phyloP scores from a whole-genome alignment of 2,113 vertebrate species.

The Tauraco erythrolophus region DNA sequence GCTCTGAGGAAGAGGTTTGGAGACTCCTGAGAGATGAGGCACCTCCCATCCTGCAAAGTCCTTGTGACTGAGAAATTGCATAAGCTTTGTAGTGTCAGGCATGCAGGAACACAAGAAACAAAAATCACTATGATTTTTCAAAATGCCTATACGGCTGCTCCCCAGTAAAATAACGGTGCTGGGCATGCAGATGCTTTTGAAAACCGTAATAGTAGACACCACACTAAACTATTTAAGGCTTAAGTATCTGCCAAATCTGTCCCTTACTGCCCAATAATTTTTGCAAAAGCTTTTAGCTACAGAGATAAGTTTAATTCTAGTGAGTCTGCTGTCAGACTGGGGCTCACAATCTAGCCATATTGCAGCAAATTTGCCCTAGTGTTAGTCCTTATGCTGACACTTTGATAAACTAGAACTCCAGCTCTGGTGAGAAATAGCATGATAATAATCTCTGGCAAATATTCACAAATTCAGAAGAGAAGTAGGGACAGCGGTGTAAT shows the following conservation, averaged over 20 bases:
- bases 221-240: neutral
- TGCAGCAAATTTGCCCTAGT: slow-evolving; percentile 54
- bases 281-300: slow-evolving; percentile 37
- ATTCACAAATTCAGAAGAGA: neutral
- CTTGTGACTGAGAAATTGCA: neutral
- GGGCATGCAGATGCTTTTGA: neutral
- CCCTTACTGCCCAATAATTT: slow-evolving; percentile 11
- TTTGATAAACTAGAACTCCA: slow-evolving; percentile 67
- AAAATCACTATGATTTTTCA: neutral
- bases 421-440: slow-evolving; percentile 43
- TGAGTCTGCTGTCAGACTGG: slow-evolving; percentile 30
- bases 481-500: neutral
- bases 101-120: neutral
- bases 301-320: neutral
- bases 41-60: neutral
- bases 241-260: neutral
- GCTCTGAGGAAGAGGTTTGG: neutral
- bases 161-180: neutral
- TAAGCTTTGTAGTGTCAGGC: neutral
- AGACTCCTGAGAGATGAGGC: neutral
- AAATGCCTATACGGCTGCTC: neutral
- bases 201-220: neutral
- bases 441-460: slow-evolving; percentile 69
- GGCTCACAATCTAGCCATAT: slow-evolving; percentile 4
- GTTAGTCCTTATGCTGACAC: slow-evolving; percentile 63